These are phyloP conservation scores for Montipora capricornis DNA, from an alignment of 64 coral and sea anemone species.

Conservation along the genomic window DNA sequence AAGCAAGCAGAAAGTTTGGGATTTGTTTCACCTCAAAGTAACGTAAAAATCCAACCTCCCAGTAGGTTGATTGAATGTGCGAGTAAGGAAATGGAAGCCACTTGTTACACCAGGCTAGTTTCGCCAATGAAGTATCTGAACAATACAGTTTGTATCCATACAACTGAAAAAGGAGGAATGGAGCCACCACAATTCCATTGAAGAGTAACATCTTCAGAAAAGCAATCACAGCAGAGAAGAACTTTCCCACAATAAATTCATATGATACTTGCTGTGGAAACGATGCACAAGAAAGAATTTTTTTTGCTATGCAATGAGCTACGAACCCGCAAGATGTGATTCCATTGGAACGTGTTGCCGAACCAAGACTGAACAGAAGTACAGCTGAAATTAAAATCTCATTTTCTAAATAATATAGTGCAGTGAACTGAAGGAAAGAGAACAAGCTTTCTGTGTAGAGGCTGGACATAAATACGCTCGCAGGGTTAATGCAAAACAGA, in stretches of 20 bases:
- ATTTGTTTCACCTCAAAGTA: slow-evolving; percentile 96
- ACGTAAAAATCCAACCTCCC: slow-evolving; percentile 94
- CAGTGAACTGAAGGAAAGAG: slow-evolving; percentile 73
- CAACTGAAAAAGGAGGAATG: slow-evolving; percentile 84
- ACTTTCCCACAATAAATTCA: neutral
- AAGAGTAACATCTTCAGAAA: slow-evolving; percentile 17
- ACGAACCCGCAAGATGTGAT: slow-evolving; percentile 89
- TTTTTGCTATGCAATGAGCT: slow-evolving; percentile 56
- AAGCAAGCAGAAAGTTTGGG: slow-evolving; percentile 94
- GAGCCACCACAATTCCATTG: slow-evolving; percentile 57
- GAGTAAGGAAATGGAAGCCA: slow-evolving; percentile 86
- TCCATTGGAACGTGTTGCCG: slow-evolving; percentile 90
- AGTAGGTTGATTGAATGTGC: slow-evolving; percentile 90
- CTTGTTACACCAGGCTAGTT: slow-evolving; percentile 69
- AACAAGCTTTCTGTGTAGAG: slow-evolving; percentile 93
- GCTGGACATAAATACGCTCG: slow-evolving; percentile 87
- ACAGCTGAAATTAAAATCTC: neutral
- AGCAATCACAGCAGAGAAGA: neutral
- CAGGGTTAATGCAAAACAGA: slow-evolving; percentile 95
- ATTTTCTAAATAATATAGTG: slow-evolving; percentile 72
- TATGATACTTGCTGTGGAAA: neutral
- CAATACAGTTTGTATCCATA: slow-evolving; percentile 81
- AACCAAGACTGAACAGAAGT: slow-evolving; percentile 71
- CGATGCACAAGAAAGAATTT: neutral
- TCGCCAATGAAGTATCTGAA: neutral